A percentile compares a stretch with the other conserved stretches of the same genome.
Evolutionary conservation across 2,797 vertebrate species (phyloP).

Genomic region (Limosa lapponica): DNA sequence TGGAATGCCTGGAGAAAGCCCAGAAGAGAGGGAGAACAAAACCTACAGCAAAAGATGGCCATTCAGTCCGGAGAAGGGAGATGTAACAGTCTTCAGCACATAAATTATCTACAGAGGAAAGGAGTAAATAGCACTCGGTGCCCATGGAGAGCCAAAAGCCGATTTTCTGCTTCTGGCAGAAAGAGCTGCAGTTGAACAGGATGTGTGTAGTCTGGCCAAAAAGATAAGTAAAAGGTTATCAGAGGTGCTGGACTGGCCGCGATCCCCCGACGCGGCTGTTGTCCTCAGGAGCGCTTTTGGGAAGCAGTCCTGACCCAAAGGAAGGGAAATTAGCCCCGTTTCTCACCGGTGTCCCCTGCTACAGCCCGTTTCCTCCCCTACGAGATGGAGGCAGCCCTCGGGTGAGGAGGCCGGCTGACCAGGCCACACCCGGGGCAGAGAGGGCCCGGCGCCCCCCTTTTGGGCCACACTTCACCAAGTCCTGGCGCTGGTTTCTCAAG

Average conservation of each 20-base stretch:
- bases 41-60: too few species aligned
- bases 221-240: background rate
- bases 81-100: background rate
- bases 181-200: rapidly evolving
- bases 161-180: background rate
- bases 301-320: background rate
- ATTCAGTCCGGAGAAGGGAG: background rate
- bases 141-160: rapidly evolving
- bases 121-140: too few species aligned
- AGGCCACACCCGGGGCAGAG: rapidly evolving
- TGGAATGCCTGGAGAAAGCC: background rate
- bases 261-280: rapidly evolving
- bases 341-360: rapidly evolving
- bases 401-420: rapidly evolving
- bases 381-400: rapidly evolving
- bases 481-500: rapidly evolving
- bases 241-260: background rate
- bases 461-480: rapidly evolving
- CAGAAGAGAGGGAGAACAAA: background rate
- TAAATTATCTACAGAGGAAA: background rate
- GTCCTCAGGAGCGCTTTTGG: background rate
- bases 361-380: background rate
- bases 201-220: rapidly evolving
- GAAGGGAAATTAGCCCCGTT: background rate
- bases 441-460: background rate